Evolutionary conservation across 1,140 invertebrate species (phyloP), one percentile per base, ranked within the genome.

Genomic region (Drosophila prosaltans): DNA sequence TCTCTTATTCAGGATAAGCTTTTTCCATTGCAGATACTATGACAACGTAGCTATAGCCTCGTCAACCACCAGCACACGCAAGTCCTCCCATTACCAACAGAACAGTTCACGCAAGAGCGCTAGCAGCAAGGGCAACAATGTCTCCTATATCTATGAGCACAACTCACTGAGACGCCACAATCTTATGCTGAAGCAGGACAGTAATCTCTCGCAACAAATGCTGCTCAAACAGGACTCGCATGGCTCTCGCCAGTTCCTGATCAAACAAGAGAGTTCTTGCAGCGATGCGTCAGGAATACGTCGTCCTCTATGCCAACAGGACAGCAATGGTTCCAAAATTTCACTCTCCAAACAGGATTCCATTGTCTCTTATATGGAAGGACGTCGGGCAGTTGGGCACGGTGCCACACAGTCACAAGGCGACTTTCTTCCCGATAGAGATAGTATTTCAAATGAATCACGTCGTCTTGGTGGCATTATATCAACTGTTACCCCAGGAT

Each of bases 31-130:
- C 58, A 92, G 92, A 67, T 92, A 92, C 71, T 97, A 97, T 90
- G 96, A 97, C 90, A 96, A 96, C 1, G 96, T 97, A 1, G 96
- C 96, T 6, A 94, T 97, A 84, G 96, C 96, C 93, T 97, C 96
- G 1, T 97, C 96, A 1, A 96, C 96, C 28, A 96, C 96, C 0
- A 96, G 95, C 72, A 96, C 96, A 88, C 93, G 96, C 66, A 96
- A 96, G 81, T 96, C 96, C n/a, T 97, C 96, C 40, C 96, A 96
- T 76, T 97, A 97, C 92, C 95, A 95, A 62, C 95, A 95, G 71
- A 95, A 95, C 72, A 94, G 94, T 73, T 94, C 94, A 69, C 94
- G 95, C 61, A 95, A 95, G 75, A 93, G 94, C 24, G 94, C 94
- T 28, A 94, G 95, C 72, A 95, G 66, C 69, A 95, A 96, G 86